phyloP scores from a whole-genome alignment of 1,140 invertebrate genomes.

The Aphelinus certus region DNA sequence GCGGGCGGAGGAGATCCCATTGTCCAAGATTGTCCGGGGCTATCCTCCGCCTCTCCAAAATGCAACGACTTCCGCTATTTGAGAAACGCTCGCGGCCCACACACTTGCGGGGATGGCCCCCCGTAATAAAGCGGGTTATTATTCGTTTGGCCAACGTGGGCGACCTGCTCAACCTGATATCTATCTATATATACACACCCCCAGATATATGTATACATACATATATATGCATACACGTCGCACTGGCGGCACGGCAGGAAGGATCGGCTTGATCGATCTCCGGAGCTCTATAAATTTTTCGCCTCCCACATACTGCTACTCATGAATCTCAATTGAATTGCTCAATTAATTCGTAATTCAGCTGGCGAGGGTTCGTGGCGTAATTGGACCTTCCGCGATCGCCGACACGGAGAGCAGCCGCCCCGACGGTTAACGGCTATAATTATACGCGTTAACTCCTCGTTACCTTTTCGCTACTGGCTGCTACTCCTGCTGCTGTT shows the following conservation, averaged over 20 bases:
- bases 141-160: constrained; percentile 9
- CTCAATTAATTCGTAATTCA: constrained; percentile 37
- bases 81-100: constrained; percentile 2
- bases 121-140: constrained; percentile 35
- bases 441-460: not conserved
- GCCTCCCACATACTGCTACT: not conserved
- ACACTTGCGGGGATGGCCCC: not conserved
- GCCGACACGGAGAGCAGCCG: not conserved
- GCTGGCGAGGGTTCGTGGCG: not conserved
- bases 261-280: too few species aligned
- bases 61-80: constrained; percentile 41
- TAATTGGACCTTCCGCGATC: constrained; percentile 16
- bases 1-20: constrained; percentile 2
- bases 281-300: too few species aligned
- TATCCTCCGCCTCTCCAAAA: constrained; percentile 17
- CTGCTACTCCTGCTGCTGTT: too few species aligned
- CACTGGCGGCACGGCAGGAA: too few species aligned
- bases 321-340: constrained; percentile 38
- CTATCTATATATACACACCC: not conserved
- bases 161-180: constrained; percentile 9
- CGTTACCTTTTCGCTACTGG: too few species aligned
- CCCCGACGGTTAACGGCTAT: not conserved
- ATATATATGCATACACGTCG: too few species aligned
- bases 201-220: not conserved
- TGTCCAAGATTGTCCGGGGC: not conserved